Evolutionary conservation across 2,797 vertebrate genomes (phyloP), one percentile per base, ranked within the genome.

Genomic region (Diplodus sargus): DNA sequence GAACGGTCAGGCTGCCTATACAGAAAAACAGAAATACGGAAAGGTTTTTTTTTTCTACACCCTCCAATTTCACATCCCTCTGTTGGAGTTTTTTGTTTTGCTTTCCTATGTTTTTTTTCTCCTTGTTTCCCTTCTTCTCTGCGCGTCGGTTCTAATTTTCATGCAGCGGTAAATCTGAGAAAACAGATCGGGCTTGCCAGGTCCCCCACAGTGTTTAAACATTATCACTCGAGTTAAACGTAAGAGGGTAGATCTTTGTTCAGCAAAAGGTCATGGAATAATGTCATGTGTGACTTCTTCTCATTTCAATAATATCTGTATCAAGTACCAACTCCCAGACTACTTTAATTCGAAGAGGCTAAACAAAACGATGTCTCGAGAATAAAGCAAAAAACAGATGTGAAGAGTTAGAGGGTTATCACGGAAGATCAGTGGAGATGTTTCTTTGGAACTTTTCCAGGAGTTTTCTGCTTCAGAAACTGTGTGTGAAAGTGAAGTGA

Each of bases 1-100:
- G 69, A 79, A 52, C 20, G 51, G 53, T 82, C 30, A 57, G 74
- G 52, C 65, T 48, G 73, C 43, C 72, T 81, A 70, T 66, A 70
- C 65, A 71, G 49, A 69, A 73, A 78, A 83, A 85, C 67, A 81
- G 49, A 74, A 85, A 62, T 7, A 54, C 45, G 56, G 22, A 48
- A 67, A 58, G 69, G 34, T 5, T 34, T 39, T 52, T 54, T 22
- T 75, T 84, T 88, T 76, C 69, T 84, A 75, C 64, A 47, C 47
- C 73, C 23, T 14, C 42, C 68, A 20, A 69, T 48, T 85, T 72
- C 28, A 65, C 47, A 45, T 78, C 60, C 23, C 71, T 79, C 80
- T 74, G 69, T 64, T 81, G 43, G 58, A 64, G 25, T 66, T 78
- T 78, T 39, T 81, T 81, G 64, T 78, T 83, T 83, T 76, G 68